Conservation (phyloP, 2,888 invertebrate genomes). For the Pemphredon lugubris region DNA sequence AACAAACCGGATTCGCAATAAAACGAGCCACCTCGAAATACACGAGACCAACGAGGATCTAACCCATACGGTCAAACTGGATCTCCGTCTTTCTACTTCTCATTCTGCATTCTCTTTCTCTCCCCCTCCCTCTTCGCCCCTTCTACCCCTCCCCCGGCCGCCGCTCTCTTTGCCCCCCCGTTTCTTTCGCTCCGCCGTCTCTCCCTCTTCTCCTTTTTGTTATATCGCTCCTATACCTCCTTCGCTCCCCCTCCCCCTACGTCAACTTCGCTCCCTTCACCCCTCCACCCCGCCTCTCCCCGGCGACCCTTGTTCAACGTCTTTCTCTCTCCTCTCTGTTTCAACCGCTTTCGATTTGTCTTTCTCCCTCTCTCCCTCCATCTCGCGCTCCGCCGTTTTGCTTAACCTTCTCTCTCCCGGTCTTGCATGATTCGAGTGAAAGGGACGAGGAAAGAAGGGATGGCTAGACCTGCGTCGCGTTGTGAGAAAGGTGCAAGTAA, state of each 20-base stretch:
- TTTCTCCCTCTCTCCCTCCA: conserved; percentile 14
- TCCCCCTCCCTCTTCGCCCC: conserved; percentile 4
- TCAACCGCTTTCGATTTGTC: no score
- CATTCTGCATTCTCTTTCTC: conserved; percentile 51
- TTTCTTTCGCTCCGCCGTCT: not conserved
- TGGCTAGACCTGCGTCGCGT: conserved; percentile 53
- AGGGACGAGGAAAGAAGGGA: conserved; percentile 62
- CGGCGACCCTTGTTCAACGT: conserved; percentile 8
- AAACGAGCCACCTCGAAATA: conserved; percentile 71
- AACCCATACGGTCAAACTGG: conserved; percentile 70
- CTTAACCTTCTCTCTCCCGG: conserved; percentile 15
- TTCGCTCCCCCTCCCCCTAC: conserved; percentile 20
- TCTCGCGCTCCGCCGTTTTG: conserved; percentile 19
- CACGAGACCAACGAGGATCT: conserved; percentile 67
- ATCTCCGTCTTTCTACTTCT: conserved; percentile 66
- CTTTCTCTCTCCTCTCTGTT: no score
- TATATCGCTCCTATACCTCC: conserved; percentile 5
- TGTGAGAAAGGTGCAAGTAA: conserved; percentile 70
- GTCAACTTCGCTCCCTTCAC: conserved; percentile 1
- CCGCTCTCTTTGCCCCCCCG: conserved; percentile 9
- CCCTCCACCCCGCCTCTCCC: not conserved
- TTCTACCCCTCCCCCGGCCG: conserved; percentile 11
- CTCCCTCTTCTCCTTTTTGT: conserved; percentile 11
- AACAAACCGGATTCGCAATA: conserved; percentile 80
- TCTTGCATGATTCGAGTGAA: conserved; percentile 50